phyloP scores from a whole-genome alignment of 1,140 invertebrate genomes.

The Bombyx mandarina region DNA sequence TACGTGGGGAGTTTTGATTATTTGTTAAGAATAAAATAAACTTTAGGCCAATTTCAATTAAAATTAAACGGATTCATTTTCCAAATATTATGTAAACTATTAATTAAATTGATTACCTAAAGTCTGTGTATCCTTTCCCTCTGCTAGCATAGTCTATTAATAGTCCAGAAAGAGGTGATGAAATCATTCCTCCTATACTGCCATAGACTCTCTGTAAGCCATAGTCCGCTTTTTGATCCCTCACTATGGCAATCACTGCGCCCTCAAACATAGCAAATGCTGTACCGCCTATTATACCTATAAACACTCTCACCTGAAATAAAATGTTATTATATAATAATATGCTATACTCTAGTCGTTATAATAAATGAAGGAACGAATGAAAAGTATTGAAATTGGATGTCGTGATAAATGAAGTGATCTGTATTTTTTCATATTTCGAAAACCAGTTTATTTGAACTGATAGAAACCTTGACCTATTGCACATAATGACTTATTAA shows the following conservation, averaged over 20 bases:
- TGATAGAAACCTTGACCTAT: too few relatives aligned
- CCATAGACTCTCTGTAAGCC: conserved; percentile 86
- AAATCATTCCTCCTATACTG: conserved; percentile 84
- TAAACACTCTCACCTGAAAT: conserved; percentile 76
- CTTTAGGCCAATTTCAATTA: too few relatives aligned
- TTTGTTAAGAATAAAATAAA: too few relatives aligned
- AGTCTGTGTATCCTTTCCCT: conserved; percentile 77
- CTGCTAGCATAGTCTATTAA: conserved; percentile 78
- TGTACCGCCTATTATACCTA: conserved; percentile 81
- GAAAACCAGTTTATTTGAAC: too few relatives aligned
- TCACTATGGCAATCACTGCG: conserved; percentile 83
- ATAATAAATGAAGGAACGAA: background rate
- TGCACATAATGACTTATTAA: too few relatives aligned
- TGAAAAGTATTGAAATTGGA: background rate
- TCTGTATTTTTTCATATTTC: too few relatives aligned
- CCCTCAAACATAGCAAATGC: conserved; percentile 88
- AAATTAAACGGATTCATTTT: too few relatives aligned
- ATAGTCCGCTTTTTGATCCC: conserved; percentile 85
- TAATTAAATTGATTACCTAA: conserved; percentile 69
- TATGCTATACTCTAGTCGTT: too few relatives aligned
- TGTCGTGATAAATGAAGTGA: too few relatives aligned
- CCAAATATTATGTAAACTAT: too few relatives aligned
- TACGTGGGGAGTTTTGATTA: too few relatives aligned
- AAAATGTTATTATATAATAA: too few relatives aligned
- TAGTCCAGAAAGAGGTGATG: conserved; percentile 81